Percentiles rank a stretch among this genome's conserved stretches.
These are phyloP conservation scores for Beris morrisii DNA, from an alignment of 2,888 invertebrate genomes.

Conservation along the genomic window DNA sequence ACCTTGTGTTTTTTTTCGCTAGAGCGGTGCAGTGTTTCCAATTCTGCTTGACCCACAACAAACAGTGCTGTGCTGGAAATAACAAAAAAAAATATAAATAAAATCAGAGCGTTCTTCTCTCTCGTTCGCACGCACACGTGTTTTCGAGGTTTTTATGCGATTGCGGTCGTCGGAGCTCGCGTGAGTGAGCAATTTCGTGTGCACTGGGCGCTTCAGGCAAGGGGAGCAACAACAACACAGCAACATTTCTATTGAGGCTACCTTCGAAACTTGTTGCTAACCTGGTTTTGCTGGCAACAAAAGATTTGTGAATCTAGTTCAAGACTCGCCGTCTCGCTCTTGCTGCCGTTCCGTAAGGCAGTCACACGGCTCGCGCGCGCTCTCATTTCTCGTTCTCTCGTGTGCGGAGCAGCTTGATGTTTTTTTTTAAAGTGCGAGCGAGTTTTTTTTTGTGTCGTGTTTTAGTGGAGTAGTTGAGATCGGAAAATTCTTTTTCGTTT, in stretches of 20 bases:
- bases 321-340: conserved; percentile 6
- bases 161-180: not conserved
- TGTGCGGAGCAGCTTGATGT: not conserved
- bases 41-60: conserved; percentile 22
- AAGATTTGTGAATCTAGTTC: conserved; percentile 18
- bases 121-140: not conserved
- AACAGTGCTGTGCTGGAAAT: not conserved
- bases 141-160: not conserved
- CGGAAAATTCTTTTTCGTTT: conserved; percentile 9
- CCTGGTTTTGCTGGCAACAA: conserved; percentile 18
- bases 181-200: not conserved
- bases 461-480: not conserved
- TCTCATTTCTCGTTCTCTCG: conserved; percentile 4
- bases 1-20: not conserved
- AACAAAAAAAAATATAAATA: too few relatives aligned
- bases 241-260: not conserved
- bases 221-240: conserved; percentile 8
- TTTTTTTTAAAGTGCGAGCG: not conserved
- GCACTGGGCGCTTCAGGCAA: not conserved
- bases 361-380: not conserved
- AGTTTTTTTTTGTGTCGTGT: not conserved
- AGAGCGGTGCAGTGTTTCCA: too few relatives aligned
- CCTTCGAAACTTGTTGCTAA: conserved; percentile 17
- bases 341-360: not conserved
- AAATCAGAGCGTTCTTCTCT: not conserved